Percentiles rank a stretch among this genome's conserved stretches.
Conservation (phyloP, 1,140 invertebrate genomes). For the Apocrypta bakeri region DNA sequence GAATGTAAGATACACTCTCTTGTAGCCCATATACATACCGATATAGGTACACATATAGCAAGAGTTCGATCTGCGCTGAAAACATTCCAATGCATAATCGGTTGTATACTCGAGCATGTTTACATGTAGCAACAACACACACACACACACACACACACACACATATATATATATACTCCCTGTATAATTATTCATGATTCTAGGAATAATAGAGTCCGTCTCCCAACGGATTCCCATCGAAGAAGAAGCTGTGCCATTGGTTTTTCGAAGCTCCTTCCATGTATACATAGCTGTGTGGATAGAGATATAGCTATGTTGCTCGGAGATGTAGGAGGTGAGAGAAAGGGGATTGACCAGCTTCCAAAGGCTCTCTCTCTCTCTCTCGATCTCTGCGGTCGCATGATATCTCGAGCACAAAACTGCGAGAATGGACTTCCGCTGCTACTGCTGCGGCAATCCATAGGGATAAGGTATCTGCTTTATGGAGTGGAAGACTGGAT, state of each 20-base stretch:
- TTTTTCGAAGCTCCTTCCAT: too few species aligned
- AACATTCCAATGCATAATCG: slow-evolving; percentile 4
- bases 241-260: not conserved
- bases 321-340: not conserved
- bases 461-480: too few species aligned
- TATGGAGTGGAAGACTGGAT: too few species aligned
- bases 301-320: not conserved
- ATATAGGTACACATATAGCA: too few species aligned
- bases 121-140: too few species aligned
- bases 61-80: slow-evolving; percentile 9
- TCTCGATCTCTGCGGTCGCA: not conserved
- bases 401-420: slow-evolving; percentile 24
- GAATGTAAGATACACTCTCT: not conserved
- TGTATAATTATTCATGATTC: slow-evolving; percentile 34
- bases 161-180: not conserved
- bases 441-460: not conserved
- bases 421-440: not conserved
- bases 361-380: too few species aligned
- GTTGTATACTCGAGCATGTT: not conserved
- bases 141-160: not conserved
- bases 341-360: not conserved
- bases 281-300: too few species aligned
- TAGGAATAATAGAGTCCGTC: slow-evolving; percentile 35
- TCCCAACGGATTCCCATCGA: slow-evolving; percentile 16
- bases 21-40: too few species aligned